These are phyloP conservation scores for Argentina silus DNA, from an alignment of 2,797 vertebrate species.

Conservation along the genomic window DNA sequence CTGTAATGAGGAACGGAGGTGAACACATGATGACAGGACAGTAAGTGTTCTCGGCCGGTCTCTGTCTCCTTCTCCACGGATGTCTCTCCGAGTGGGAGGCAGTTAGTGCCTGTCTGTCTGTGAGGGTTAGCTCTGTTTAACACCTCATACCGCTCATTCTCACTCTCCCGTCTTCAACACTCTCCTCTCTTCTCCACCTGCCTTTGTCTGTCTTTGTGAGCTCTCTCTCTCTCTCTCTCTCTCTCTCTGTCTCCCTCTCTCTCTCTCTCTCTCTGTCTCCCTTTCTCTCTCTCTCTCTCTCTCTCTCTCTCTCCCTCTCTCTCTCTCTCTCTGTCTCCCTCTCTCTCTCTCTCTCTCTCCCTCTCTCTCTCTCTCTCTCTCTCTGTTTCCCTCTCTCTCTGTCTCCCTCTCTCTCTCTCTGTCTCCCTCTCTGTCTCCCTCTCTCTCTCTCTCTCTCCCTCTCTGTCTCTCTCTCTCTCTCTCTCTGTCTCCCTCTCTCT, in stretches of 20 bases:
- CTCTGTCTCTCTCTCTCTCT: too few species aligned
- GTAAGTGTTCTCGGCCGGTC: background rate
- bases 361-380: background rate
- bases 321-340: background rate
- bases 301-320: background rate
- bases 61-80: background rate
- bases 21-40: background rate
- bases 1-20: background rate
- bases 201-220: background rate
- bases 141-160: constrained; percentile 12
- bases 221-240: background rate
- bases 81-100: background rate
- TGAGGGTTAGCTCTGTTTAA: constrained; percentile 9
- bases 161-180: background rate
- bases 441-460: too few species aligned
- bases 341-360: background rate
- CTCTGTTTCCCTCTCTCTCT: background rate
- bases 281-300: background rate
- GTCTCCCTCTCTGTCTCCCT: background rate
- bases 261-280: background rate
- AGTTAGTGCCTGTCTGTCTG: background rate
- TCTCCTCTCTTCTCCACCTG: background rate
- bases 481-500: too few species aligned
- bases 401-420: background rate
- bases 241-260: background rate